Base-by-base conservation (phyloP, 2,113 vertebrate species). In the Nettapus auritus region DNA sequence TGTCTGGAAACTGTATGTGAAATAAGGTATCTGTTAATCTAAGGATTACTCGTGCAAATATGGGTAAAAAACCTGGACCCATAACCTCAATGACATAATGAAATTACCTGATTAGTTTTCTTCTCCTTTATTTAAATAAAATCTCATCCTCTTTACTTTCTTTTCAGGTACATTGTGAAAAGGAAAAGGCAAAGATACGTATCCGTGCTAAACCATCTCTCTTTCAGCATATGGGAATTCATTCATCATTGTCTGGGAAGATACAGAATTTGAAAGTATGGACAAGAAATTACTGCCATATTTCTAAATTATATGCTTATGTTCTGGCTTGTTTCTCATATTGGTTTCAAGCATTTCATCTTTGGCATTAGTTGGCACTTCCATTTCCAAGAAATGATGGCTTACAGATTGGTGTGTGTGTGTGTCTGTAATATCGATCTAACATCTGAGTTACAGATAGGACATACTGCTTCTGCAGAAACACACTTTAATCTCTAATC, bases 161-260 rank as follows among this genome's bases (percentile, higher is more conserved):
- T 91, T 94, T 89, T 19, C 88, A 98, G 98, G 52, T 19, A 69
- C 74, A 97, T 33, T 98, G 98, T 92, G 76, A 89, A 44, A 67
- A 66, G 10, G 96, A 96, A 78, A 98, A 98, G 82, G 95, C 90
- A 20, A 90, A 95, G 71, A 48, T 97, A 38, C 95, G 97, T n/a
- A 87, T 98, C 81, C 95, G 69, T 73, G 98, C 98, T 88, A 98
- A 96, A 33, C 98, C 98, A n/a, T 98, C 98, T 71, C 97, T 98
- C 40, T 98, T 98, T 79, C 98, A 98, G 90, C 98, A 98, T 9
- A 88, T 98, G 89, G 98, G 98, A 69, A 63, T 68, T 80, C 50
- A 97, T 52, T 98, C 98, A 19, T 98, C 98, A 4, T 48, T 98
- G 64, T 12, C 85, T 71, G 97, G 96, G 68, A 97, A 93, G 96